Conservation (phyloP, 2,797 vertebrate species). For the Acomys russatus region DNA sequence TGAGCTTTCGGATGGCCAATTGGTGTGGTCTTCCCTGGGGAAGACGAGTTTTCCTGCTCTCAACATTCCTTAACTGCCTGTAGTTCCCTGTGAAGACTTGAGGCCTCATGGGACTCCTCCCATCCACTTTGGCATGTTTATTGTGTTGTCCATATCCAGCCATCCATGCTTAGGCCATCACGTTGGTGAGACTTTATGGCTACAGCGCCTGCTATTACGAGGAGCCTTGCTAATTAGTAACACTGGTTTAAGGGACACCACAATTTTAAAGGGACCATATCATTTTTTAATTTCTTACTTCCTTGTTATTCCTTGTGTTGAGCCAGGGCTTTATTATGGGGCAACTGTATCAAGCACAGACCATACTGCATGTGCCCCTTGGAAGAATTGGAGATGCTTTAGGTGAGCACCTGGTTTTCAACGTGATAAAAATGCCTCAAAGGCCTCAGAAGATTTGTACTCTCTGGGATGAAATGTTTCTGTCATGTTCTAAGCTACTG, state of each 20-base stretch:
- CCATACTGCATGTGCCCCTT: accelerated
- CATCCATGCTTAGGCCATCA: background rate
- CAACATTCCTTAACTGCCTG: background rate
- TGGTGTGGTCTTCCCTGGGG: background rate
- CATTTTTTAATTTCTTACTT: background rate
- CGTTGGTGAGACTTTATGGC: background rate
- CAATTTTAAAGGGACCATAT: constrained; percentile 19
- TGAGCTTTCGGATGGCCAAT: background rate
- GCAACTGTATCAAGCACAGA: accelerated
- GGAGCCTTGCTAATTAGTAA: background rate
- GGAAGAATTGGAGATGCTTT: background rate
- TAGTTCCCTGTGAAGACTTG: too few relatives aligned
- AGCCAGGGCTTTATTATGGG: background rate
- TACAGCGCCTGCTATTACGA: background rate
- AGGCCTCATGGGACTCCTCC: too few relatives aligned
- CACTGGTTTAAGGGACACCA: background rate
- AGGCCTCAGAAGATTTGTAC: background rate
- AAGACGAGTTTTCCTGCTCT: too few relatives aligned
- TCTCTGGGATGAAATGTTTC: background rate
- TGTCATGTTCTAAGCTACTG: background rate
- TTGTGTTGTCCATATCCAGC: background rate
- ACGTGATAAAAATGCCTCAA: background rate
- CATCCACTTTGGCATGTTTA: background rate
- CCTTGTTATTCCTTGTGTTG: background rate
- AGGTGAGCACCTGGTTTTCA: background rate